Base-by-base conservation (phyloP, 2,888 invertebrate species). In the Gisinianus flammeolus region DNA sequence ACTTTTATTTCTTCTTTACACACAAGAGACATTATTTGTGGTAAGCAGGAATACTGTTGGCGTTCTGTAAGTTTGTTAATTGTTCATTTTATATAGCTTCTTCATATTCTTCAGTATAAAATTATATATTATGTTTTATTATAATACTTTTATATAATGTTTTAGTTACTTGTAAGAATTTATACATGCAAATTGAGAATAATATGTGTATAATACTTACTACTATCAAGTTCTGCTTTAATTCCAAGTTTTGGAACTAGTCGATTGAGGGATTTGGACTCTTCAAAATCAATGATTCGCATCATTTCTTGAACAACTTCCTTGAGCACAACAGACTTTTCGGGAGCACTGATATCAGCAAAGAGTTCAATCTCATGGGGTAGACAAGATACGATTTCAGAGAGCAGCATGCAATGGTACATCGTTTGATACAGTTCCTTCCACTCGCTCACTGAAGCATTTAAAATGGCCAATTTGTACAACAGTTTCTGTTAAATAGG, bases 221-320 rank as follows among this genome's bases (percentile, higher is more conserved):
- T 91, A 85, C 90, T 90, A 86, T 96, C 96, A 66, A 96, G 88
- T 81, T 91, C 90, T 2, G 90, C 88, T 86, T 94, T 93, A 2
- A 96, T 90, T 71, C 93, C 93, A 30, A 90, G 87, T 84, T 92
- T 93, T 0, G 95, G 92, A 0, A 91, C 90, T 84, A 95, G 92
- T 85, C 92, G 90, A 52, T 91, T 90, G 83, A 90, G 89, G 8
- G 88, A 88, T 81, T 89, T 89, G 10, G 90, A 90, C 52, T 90
- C 88, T 78, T 91, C 91, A 85, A 92, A 92, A 86, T 93, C 93
- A 79, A 93, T 89, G n/a, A 93, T 91, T 84, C 91, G 90, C 82
- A 91, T 91, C 86, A 94, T 92, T 76, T 92, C 91, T 76, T 91
- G 88, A 75, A 92, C 91, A 85, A 93, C 89, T 86, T 90, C 87